Evolutionary conservation across 2,113 vertebrate genomes (phyloP).

Genomic region (Callipepla californica): DNA sequence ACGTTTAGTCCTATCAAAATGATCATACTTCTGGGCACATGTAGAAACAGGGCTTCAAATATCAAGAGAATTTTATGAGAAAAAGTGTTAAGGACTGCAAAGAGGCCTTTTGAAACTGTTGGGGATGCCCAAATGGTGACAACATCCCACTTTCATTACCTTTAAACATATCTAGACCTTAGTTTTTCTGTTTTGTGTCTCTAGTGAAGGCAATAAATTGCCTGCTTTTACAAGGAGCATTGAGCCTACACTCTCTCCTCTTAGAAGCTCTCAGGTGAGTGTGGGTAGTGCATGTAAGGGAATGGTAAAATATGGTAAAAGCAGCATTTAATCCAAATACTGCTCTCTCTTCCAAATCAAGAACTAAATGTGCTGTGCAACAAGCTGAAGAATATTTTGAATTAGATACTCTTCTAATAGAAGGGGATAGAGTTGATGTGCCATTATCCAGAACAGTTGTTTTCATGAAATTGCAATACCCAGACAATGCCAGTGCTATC

Average conservation of each 20-base stretch:
- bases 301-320: neutral
- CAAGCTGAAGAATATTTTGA: neutral
- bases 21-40: neutral
- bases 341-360: neutral
- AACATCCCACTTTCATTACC: neutral
- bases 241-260: neutral
- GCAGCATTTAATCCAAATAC: neutral
- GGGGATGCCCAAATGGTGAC: neutral
- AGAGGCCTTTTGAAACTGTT: neutral
- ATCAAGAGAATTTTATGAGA: neutral
- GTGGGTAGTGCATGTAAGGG: neutral
- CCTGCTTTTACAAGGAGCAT: accelerated
- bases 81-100: neutral
- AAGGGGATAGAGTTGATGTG: neutral
- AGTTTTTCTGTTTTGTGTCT: accelerated
- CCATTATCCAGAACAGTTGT: accelerated
- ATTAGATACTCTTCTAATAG: neutral
- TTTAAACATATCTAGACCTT: neutral
- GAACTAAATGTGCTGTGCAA: neutral
- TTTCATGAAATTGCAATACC: neutral
- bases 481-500: neutral
- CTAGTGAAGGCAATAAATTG: neutral
- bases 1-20: neutral
- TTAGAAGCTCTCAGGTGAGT: neutral
- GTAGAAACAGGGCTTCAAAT: neutral